Evolutionary conservation across 2,797 vertebrate species (phyloP).

Genomic region (Galago senegalensis): DNA sequence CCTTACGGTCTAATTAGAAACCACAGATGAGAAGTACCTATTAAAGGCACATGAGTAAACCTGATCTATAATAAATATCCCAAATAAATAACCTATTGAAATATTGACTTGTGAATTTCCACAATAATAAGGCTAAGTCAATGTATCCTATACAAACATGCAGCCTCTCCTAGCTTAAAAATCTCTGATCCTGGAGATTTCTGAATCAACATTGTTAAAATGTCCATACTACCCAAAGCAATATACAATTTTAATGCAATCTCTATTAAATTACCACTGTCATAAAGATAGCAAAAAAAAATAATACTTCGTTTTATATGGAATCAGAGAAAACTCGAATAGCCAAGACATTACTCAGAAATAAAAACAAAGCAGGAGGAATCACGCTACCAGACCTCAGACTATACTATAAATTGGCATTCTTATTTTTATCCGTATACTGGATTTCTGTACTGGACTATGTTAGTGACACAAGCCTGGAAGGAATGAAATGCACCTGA

Average conservation of each 20-base stretch:
- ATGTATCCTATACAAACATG: background rate
- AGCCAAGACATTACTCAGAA: too few relatives aligned
- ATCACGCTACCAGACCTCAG: too few relatives aligned
- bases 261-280: too few relatives aligned
- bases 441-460: background rate
- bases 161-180: background rate
- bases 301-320: too few relatives aligned
- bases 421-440: background rate
- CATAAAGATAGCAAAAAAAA: too few relatives aligned
- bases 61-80: background rate
- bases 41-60: background rate
- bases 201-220: background rate
- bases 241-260: too few relatives aligned
- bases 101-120: background rate
- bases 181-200: background rate
- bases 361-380: too few relatives aligned
- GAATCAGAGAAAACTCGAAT: too few relatives aligned
- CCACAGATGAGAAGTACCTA: background rate
- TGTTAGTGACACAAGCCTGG: background rate
- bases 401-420: background rate
- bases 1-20: background rate
- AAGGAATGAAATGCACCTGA: background rate
- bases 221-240: too few relatives aligned
- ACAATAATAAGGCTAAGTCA: slow-evolving; percentile 6
- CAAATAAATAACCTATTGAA: background rate